Conservation (phyloP, 2,797 vertebrate species). For the Lates japonicus region DNA sequence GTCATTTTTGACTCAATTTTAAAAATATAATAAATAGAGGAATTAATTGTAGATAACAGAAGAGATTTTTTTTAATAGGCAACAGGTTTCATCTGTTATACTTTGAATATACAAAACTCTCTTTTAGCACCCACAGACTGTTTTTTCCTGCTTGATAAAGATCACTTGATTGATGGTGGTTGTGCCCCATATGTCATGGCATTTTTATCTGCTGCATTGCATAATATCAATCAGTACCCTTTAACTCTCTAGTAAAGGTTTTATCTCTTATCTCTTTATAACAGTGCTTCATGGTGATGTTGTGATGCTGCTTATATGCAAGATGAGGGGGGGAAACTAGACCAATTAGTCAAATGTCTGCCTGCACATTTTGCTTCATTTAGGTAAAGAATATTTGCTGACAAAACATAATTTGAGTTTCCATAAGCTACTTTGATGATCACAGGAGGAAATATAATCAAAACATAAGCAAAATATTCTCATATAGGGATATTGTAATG, state of each 20-base stretch:
- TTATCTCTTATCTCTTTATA: slow-evolving; percentile 26
- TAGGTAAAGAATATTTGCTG: slow-evolving; percentile 36
- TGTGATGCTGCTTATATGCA: slow-evolving; percentile 25
- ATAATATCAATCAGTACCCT: slow-evolving; percentile 50
- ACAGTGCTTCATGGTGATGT: slow-evolving; percentile 8
- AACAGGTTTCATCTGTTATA: slow-evolving; percentile 39
- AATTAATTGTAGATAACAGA: slow-evolving; percentile 11
- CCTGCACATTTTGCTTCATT: slow-evolving; percentile 24
- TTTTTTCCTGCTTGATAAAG: slow-evolving; percentile 38
- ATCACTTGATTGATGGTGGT: slow-evolving; percentile 55
- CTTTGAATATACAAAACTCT: not conserved
- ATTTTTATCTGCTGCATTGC: slow-evolving; percentile 57
- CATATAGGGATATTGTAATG: not conserved
- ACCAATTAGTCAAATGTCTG: slow-evolving; percentile 41
- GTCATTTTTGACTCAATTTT: slow-evolving; percentile 14
- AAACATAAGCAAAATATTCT: not conserved
- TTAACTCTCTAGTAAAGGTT: slow-evolving; percentile 33
- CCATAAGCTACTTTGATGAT: slow-evolving; percentile 10
- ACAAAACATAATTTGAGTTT: slow-evolving; percentile 38
- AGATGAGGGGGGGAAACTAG: not conserved
- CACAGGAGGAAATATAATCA: not conserved
- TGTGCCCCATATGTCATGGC: slow-evolving; percentile 44
- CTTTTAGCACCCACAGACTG: slow-evolving; percentile 13
- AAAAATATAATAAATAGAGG: not conserved
- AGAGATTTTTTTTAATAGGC: not conserved